These are phyloP conservation scores for Drosophila equinoxialis DNA, from an alignment of 1,140 invertebrate genomes.

Conservation along the genomic window DNA sequence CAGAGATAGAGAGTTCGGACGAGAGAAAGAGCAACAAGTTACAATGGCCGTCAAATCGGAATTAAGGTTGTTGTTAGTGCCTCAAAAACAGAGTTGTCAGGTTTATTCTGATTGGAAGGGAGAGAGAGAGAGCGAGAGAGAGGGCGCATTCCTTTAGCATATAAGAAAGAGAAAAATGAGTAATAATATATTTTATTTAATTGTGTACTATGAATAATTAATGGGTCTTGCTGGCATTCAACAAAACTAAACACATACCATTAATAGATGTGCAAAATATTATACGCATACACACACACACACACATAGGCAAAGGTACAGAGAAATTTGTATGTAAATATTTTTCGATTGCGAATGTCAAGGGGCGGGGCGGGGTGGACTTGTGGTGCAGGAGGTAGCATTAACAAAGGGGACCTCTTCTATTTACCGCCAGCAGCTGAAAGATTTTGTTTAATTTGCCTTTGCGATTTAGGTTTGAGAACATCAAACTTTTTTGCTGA, in stretches of 20 bases:
- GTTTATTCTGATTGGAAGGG: slow-evolving; percentile 27
- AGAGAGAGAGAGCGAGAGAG: slow-evolving; percentile 7
- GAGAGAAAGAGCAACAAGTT: slow-evolving; percentile 69
- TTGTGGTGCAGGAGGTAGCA: slow-evolving; percentile 15
- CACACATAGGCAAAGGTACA: slow-evolving; percentile 18
- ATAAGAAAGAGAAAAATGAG: slow-evolving; percentile 16
- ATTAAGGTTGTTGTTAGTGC: slow-evolving; percentile 45
- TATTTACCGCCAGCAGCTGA: slow-evolving; percentile 80
- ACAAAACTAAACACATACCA: slow-evolving; percentile 53
- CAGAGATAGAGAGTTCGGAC: slow-evolving; percentile 30
- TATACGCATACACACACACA: slow-evolving; percentile 24
- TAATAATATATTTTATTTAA: slow-evolving; percentile 55
- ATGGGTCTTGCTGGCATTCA: slow-evolving; percentile 59
- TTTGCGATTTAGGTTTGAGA: slow-evolving; percentile 73
- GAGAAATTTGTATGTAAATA: slow-evolving; percentile 26
- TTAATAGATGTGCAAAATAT: slow-evolving; percentile 49
- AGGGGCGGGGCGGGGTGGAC: slow-evolving; percentile 51
- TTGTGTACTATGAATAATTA: slow-evolving; percentile 77
- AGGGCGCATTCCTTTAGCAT: slow-evolving; percentile 28
- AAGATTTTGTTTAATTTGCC: slow-evolving; percentile 79
- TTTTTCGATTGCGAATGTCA: slow-evolving; percentile 52
- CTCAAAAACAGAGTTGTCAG: slow-evolving; percentile 53
- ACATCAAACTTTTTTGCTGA: slow-evolving; percentile 74
- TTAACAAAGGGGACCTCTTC: slow-evolving; percentile 21
- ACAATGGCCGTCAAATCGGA: slow-evolving; percentile 71